phyloP scores from a whole-genome alignment of 2,888 invertebrate genomes.

The Cosmorhoe ocellata region DNA sequence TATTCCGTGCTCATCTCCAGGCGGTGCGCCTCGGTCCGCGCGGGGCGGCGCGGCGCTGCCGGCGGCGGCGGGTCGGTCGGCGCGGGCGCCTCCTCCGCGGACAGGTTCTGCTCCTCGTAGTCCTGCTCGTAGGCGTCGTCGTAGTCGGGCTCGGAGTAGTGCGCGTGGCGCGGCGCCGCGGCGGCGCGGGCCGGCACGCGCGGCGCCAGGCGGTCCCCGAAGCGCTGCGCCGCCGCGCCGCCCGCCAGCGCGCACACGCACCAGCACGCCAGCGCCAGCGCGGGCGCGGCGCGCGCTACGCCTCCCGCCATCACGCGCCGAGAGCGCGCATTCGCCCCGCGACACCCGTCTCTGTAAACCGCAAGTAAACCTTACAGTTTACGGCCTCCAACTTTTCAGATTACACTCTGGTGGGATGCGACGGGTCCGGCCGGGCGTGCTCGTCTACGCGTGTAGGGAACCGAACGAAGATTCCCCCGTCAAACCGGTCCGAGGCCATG shows the following conservation, averaged over 20 bases:
- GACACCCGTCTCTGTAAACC: conserved; percentile 60
- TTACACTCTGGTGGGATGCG: conserved; percentile 37
- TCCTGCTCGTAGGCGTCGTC: conserved; percentile 64
- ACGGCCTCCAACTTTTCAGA: conserved; percentile 30
- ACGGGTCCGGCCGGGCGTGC: conserved; percentile 38
- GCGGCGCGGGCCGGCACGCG: conserved; percentile 59
- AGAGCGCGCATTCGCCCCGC: conserved; percentile 59
- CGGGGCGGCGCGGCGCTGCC: conserved; percentile 61
- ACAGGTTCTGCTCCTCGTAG: conserved; percentile 55
- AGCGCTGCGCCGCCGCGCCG: conserved; percentile 57
- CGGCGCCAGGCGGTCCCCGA: conserved; percentile 70
- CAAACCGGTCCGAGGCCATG: conserved; percentile 69
- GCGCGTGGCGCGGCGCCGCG: conserved; percentile 59
- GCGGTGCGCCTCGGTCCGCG: conserved; percentile 77
- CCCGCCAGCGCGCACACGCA: conserved; percentile 52
- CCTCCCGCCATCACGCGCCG: conserved; percentile 68
- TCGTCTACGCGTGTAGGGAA: conserved; percentile 57
- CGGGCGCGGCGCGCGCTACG: conserved; percentile 54
- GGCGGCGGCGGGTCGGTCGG: conserved; percentile 48
- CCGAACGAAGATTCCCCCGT: conserved; percentile 66
- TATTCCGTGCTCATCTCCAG: conserved; percentile 93
- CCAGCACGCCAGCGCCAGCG: conserved; percentile 48
- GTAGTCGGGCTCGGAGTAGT: conserved; percentile 57
- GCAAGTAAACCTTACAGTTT: conserved; percentile 41
- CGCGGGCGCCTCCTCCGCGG: conserved; percentile 46